A percentile compares a stretch with the other conserved stretches of the same genome.
phyloP scores from a whole-genome alignment of 2,113 vertebrate species.

The Neopipo cinnamomea region DNA sequence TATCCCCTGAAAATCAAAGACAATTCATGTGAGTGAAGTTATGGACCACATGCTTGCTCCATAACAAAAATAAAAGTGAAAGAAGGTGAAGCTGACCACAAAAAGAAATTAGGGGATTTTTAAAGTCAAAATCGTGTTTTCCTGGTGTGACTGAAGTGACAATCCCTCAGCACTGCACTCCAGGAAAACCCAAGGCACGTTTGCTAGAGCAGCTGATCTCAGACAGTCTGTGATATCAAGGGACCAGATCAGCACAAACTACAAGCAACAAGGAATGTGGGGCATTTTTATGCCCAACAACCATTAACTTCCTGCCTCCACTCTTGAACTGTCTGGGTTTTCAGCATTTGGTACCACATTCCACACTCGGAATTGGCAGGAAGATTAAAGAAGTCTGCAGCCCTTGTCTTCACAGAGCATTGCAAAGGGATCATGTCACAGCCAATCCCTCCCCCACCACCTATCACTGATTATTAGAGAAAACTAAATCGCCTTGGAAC shows the following conservation, averaged over 20 bases:
- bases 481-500: neutral
- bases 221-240: neutral
- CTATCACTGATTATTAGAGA: neutral
- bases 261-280: neutral
- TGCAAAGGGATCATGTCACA: neutral
- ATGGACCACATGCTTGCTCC: neutral
- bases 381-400: neutral
- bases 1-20: neutral
- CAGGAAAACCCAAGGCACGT: neutral
- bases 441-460: neutral
- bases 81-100: neutral
- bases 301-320: neutral
- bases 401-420: neutral
- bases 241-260: neutral
- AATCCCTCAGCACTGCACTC: neutral
- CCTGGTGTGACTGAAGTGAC: rapidly evolving
- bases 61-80: rapidly evolving
- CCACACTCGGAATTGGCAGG: neutral
- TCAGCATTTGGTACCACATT: neutral
- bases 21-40: rapidly evolving
- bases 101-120: neutral
- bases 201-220: neutral
- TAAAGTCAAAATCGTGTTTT: neutral
- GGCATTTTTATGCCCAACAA: neutral
- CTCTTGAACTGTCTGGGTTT: neutral